Base-by-base conservation (phyloP, 1,140 invertebrate genomes). In the Brachionus sp. region DNA sequence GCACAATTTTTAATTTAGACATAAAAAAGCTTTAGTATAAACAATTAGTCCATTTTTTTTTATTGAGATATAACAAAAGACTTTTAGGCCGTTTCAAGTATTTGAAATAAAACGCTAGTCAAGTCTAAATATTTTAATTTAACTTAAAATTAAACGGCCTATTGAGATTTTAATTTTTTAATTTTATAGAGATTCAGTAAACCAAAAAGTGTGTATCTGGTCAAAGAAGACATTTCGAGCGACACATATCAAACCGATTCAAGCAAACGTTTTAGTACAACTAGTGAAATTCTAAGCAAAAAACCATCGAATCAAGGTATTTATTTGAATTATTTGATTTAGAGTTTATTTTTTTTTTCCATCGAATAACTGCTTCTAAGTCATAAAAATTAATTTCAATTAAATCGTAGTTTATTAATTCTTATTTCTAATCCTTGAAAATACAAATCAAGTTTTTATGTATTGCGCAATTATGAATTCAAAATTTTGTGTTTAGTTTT, bases 241-340 rank as follows among this genome's bases (percentile, higher is more conserved):
- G 29, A 33, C 33, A 66, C 64, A n/a, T 44, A 46, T 53, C 37
- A 25, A 13, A 29, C 12, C 37, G 37, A 62, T 35, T 39, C 19
- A 13, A 80, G 6, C 57, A 80, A 80, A 66, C 77, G 77, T 25
- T 80, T 80, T 35, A 80, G 77, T 37, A 80, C 77, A 62, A 80
- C 77, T 16, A 80, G 77, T 44, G 77, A 80, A 80, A 80, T 80
- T 16, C 42, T 80, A 19, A 80, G n/a, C 25, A 80, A 80, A 46
- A 75, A 75, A 10, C 9, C 37, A 46, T 29, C 19, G 5, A 25
- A 75, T 75, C 39, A 75, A 75, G 70, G 75, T 53, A 62, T 16
- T 57, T 19, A 7, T 23, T 9, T n/a, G 7, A 19, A 5, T 42
- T 42, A 1, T 42, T 42, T 42, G 1, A 42, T 5, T 39, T 39